phyloP scores from a whole-genome alignment of 2,113 vertebrate species.

The Toxotes jaculatrix region DNA sequence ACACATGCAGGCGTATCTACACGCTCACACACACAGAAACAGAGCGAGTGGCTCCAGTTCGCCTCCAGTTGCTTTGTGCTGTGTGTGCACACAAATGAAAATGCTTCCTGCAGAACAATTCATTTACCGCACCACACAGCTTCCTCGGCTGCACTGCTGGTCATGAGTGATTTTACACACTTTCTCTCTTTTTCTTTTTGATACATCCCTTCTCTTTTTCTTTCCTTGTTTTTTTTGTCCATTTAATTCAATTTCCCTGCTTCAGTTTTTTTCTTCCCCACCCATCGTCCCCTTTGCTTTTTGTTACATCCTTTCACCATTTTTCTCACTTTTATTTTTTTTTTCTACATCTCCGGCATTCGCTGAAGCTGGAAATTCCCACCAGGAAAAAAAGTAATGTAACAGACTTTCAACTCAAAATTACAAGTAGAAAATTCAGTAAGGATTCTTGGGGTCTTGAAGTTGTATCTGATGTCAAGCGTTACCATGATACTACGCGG shows the following conservation, averaged over 20 bases:
- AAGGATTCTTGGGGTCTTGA: neutral
- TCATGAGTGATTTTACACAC: constrained; percentile 41
- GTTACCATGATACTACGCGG: neutral
- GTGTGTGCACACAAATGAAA: constrained; percentile 60
- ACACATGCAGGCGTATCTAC: neutral
- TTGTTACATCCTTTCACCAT: constrained; percentile 9
- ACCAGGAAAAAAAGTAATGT: neutral
- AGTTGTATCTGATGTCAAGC: neutral
- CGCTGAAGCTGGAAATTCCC: neutral
- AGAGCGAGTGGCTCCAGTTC: neutral
- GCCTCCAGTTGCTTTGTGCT: constrained; percentile 24
- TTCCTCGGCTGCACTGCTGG: constrained; percentile 43
- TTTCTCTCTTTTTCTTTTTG: constrained; percentile 4
- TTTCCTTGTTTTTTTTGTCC: neutral
- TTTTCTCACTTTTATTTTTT: neutral
- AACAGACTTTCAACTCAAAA: neutral
- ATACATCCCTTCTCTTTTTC: constrained; percentile 1
- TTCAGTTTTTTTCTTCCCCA: neutral
- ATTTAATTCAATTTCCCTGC: constrained; percentile 36
- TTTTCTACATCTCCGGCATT: neutral
- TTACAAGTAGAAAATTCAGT: neutral
- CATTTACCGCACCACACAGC: constrained; percentile 50
- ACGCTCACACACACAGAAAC: neutral
- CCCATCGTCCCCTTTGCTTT: neutral
- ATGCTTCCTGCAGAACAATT: constrained; percentile 71